Base-by-base conservation (phyloP, 1,140 invertebrate species). In the Eupristina koningsbergeri region DNA sequence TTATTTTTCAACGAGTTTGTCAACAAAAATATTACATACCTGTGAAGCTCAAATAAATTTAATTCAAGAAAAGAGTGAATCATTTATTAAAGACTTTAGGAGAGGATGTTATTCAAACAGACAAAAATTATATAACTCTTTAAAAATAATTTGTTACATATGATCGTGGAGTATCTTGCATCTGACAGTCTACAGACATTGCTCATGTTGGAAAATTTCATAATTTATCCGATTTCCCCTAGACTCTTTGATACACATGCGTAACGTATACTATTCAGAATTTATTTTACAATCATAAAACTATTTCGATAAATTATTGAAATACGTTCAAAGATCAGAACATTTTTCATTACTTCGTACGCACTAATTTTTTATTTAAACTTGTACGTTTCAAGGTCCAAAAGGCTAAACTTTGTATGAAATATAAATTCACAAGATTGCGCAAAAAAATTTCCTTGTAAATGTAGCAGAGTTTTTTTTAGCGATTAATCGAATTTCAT, bases 341-440 rank as follows among this genome's bases (percentile, higher is more conserved):
- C 64, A 26, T 5, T 50, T 58, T 63, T 77, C 0, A 83, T 83
- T 77, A 76, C 73, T 67, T 67, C 61, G 41, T 82, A 26, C 6
- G 45, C 22, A 19, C 39, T 83, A 77, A 77, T 50, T 77, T 76
- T 83, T 83, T 83, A 3, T 6, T 19, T 29, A 75, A 81, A 81
- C 0, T n/a, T 13, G 31, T 67, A 15, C 0, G 3, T 75, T 63
- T 47, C 71, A 81, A 81, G 80, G 80, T 7, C 17, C 63, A 3
- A 53, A 81, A 58, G 19, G 45, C 47, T 50, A 50, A 22, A 31
- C 7, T 61, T 47, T 74, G 39, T 74, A n/a, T 73, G 1, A 11
- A 47, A 1, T 6, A 58, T 26, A 41, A 36, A 74, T 50, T 47
- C 7, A 29, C 50, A 47, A 29, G 9, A 39, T 74, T 47, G 8